These are phyloP conservation scores for Morone chrysops DNA, from an alignment of 2,113 vertebrate genomes.

Conservation along the genomic window DNA sequence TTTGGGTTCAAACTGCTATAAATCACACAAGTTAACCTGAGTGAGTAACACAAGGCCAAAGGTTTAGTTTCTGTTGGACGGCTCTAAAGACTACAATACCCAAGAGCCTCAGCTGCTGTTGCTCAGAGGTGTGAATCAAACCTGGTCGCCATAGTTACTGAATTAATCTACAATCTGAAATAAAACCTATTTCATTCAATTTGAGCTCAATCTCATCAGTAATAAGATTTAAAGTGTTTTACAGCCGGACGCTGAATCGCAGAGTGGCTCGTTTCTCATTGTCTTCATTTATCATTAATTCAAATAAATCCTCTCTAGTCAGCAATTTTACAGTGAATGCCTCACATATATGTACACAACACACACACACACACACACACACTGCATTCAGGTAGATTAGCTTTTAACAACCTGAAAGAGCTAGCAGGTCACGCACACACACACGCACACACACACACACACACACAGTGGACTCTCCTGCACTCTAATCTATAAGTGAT, in stretches of 20 bases:
- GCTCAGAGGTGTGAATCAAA: too few species aligned
- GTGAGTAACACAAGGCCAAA: too few species aligned
- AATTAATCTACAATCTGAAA: background rate
- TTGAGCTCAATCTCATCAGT: too few species aligned
- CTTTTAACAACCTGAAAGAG: constrained; percentile 12
- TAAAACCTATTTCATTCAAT: background rate
- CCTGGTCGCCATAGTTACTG: too few species aligned
- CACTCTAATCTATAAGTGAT: constrained; percentile 72
- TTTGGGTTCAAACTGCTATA: too few species aligned
- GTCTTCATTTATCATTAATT: constrained; percentile 6
- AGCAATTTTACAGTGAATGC: background rate
- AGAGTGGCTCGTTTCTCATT: too few species aligned
- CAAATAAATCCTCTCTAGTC: background rate
- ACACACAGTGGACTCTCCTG: constrained; percentile 21
- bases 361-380: constrained; percentile 15
- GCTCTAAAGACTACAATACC: too few species aligned
- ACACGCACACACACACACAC: constrained; percentile 38
- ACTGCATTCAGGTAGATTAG: background rate
- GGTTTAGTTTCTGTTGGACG: too few species aligned
- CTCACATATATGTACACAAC: background rate
- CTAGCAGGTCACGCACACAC: constrained; percentile 26
- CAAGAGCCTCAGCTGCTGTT: background rate
- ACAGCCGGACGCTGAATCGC: too few species aligned
- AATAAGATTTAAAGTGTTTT: too few species aligned
- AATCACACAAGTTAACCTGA: too few species aligned